phyloP scores from a whole-genome alignment of 2,113 vertebrate species.

The Nesoenas mayeri region DNA sequence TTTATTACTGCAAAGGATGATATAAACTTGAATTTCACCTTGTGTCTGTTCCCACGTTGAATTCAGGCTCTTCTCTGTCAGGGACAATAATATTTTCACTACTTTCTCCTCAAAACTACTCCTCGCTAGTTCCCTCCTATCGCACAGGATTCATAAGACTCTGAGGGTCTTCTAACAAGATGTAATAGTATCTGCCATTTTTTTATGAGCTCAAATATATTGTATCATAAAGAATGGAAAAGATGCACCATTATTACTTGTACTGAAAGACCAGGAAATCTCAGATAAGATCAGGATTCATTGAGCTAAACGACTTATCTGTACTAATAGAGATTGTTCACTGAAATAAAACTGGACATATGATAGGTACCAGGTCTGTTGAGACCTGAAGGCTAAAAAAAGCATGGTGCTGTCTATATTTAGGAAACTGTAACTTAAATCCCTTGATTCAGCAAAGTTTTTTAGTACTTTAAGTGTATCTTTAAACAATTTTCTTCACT shows the following conservation, averaged over 20 bases:
- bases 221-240: background rate
- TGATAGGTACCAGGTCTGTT: background rate
- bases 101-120: background rate
- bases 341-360: background rate
- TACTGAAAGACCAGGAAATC: background rate
- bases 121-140: background rate
- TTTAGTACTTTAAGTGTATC: background rate
- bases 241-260: background rate
- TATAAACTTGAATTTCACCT: slow-evolving; percentile 14
- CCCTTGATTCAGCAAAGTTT: background rate
- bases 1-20: background rate
- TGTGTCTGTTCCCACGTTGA: background rate
- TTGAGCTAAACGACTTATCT: background rate
- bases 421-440: background rate
- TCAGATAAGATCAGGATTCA: background rate
- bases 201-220: background rate
- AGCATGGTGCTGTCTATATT: background rate
- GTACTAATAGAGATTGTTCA: background rate
- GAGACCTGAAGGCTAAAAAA: background rate
- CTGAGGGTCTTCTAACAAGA: background rate
- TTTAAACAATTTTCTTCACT: background rate
- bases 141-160: background rate
- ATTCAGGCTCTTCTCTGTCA: background rate
- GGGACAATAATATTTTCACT: background rate
- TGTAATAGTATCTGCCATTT: background rate